These are phyloP conservation scores for Halichondria panicea DNA, from an alignment of 37 sponge, comb jelly and placozoan species.

Conservation along the genomic window DNA sequence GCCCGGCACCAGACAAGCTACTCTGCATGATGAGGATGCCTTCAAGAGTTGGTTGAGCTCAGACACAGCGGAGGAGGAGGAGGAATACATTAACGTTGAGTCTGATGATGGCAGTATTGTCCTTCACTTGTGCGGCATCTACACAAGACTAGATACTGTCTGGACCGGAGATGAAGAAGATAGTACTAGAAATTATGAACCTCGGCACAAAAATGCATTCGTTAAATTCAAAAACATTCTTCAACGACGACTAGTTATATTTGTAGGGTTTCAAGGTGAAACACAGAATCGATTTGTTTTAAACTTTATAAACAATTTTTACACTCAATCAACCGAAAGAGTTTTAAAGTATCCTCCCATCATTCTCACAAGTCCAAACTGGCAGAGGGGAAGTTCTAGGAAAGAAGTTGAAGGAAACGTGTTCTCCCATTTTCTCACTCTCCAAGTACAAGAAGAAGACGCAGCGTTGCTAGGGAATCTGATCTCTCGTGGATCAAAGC, in stretches of 20 bases:
- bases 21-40: neutral
- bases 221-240: conserved; percentile 8
- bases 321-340: neutral
- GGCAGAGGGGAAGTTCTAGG: too few relatives aligned
- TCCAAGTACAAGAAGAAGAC: conserved; percentile 16
- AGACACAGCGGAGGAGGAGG: neutral
- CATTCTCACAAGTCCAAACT: conserved; percentile 26
- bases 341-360: conserved; percentile 15
- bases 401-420: too few relatives aligned
- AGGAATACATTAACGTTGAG: too few relatives aligned
- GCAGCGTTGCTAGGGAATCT: neutral
- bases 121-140: conserved; percentile 33
- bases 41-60: conserved; percentile 1
- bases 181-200: too few relatives aligned
- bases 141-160: neutral
- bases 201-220: neutral
- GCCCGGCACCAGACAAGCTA: neutral
- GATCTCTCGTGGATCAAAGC: neutral
- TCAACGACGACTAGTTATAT: conserved; percentile 12
- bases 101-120: too few relatives aligned
- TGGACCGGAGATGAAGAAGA: neutral
- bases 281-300: conserved; percentile 20
- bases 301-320: neutral
- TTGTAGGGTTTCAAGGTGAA: conserved; percentile 33
- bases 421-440: neutral